Evolutionary conservation across 1,140 invertebrate species (phyloP).

Genomic region (Coelopa frigida): DNA sequence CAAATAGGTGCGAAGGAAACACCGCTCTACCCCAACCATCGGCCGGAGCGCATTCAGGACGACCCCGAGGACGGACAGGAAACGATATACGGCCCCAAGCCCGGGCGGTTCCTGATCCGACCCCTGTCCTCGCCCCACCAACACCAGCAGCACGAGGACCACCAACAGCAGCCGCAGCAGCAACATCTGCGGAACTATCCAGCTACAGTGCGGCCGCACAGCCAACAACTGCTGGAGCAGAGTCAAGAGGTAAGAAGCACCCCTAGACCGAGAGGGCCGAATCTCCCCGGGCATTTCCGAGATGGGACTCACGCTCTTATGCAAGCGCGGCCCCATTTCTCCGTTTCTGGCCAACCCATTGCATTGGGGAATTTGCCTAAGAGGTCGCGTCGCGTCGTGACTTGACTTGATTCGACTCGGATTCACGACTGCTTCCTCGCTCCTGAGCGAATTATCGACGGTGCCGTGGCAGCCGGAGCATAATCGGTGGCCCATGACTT

Average conservation of each 20-base stretch:
- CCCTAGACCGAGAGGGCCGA: neutral
- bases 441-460: no score
- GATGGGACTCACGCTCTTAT: neutral
- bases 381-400: neutral
- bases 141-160: slow-evolving; percentile 34
- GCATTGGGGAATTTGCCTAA: neutral
- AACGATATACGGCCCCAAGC: slow-evolving; percentile 38
- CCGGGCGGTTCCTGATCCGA: slow-evolving; percentile 40
- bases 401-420: neutral
- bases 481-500: no score
- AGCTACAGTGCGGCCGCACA: slow-evolving; percentile 33
- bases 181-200: slow-evolving; percentile 38
- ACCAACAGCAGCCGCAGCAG: slow-evolving; percentile 35
- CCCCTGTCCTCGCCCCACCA: slow-evolving; percentile 36
- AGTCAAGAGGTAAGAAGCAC: slow-evolving; percentile 40
- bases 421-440: neutral
- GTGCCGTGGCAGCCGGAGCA: no score
- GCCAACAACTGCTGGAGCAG: slow-evolving; percentile 34
- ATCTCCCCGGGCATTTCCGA: neutral
- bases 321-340: neutral
- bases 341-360: neutral
- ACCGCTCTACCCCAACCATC: slow-evolving; percentile 34
- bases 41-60: slow-evolving; percentile 22
- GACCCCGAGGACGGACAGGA: slow-evolving; percentile 40
- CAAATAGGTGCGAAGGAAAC: slow-evolving; percentile 37